Evolutionary conservation across 2,888 invertebrate species (phyloP), one percentile per base, ranked within the genome.

Genomic region (Sialis fuliginosa): DNA sequence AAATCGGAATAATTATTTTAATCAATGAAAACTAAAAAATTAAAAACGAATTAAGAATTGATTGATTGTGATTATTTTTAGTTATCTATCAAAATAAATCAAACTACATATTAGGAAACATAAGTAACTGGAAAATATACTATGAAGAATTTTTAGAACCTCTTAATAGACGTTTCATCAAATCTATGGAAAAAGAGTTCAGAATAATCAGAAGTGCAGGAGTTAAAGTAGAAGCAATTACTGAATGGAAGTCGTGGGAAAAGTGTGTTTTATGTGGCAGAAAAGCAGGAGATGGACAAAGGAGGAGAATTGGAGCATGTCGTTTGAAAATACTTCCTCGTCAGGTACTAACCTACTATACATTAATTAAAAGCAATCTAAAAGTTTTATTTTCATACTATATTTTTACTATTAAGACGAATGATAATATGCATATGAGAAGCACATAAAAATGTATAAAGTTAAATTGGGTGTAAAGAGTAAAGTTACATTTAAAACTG

Each of bases 241-340:
- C 70, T 4, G 64, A 68, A 53, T 75, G 73, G 74, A 65, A 64
- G 46, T 55, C 62, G 3, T 75, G 74, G 72, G 59, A 71, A 4
- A 56, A 61, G n/a, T 77, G 77, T 54, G 65, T 70, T 53, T 59
- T 65, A 13, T 70, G 71, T 52, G 61, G 63, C 7, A 54, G 61
- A 42, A 59, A 63, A 6, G 59, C 59, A 50, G 60, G 61, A 30
- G 55, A 62, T 41, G 70, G 72, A 35, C 51, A 62, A 39, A 60
- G 57, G 54, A 63, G 62, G 41, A 66, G 68, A 51, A 59, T 57
- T 46, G 75, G 72, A 9, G 63, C 60, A 40, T 77, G 76, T 55
- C 62, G 70, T 51, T 55, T 75, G 37, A 70, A 68, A 55, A 58
- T 63, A 37, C n/a, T 10, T 37, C 4, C 22, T 22, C 22, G 22